Evolutionary conservation across 2,113 vertebrate genomes (phyloP), one percentile per base, ranked within the genome.

Genomic region (Seriola dumerili): DNA sequence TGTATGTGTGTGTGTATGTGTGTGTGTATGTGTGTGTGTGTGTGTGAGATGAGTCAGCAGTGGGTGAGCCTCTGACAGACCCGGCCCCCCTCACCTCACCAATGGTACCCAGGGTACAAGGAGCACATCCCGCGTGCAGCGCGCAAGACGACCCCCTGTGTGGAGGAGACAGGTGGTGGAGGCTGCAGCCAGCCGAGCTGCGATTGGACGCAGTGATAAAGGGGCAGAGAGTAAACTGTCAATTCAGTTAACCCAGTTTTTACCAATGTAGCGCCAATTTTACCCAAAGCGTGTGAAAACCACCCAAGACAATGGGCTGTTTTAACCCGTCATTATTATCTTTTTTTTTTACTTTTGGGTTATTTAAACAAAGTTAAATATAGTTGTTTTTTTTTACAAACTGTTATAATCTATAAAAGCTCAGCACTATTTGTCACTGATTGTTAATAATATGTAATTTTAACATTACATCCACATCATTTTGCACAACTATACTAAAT

Each of bases 41-140:
- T 58, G 72, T 75, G 61, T 73, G 80, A 74, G 77, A 90, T 94
- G 93, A 93, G 88, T 94, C 93, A 93, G 93, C 89, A 91, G 78
- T 84, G 68, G 79, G 67, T 58, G 57, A 85, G 63, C 66, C 71
- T 72, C 81, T 87, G 70, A 88, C 83, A 83, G 58, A 76, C 44
- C 44, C 55, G 6, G 1, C 40, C n/a, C 11, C 63, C 52, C 23
- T 44, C 71, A 68, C 71, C 62, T 63, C 66, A 58, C 68, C 76
- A 70, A 19, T 21, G 29, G 80, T 79, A 78, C 89, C 82, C 67
- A 23, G 87, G 79, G 72, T 72, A 73, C 72, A 69, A 52, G 87
- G 85, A 78, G 62, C 73, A 81, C 84, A 87, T 91, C 80, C 84
- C 10, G 71, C 80, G 81, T 89, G 85, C 76, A 80, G 84, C 50